Conservation (phyloP, 2,797 vertebrate species). For the Anableps anableps region DNA sequence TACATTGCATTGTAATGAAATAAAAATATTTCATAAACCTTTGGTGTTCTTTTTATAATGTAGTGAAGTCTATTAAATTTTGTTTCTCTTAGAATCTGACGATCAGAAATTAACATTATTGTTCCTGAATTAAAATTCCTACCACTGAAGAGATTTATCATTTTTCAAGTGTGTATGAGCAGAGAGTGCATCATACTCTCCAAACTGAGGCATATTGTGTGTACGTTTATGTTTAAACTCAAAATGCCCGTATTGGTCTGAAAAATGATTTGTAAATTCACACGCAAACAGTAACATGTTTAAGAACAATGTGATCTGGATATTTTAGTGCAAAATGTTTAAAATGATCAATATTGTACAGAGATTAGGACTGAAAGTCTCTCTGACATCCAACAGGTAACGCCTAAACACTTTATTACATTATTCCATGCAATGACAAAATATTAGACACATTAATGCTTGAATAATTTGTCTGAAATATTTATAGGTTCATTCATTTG, state of each 20-base stretch:
- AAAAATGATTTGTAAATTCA: not conserved
- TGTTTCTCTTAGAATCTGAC: not conserved
- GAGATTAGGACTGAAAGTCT: not conserved
- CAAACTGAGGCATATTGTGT: not conserved
- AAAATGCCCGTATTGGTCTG: not conserved
- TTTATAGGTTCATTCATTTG: not conserved
- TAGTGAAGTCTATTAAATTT: not conserved
- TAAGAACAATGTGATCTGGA: not conserved
- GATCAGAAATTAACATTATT: not conserved
- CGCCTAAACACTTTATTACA: not conserved
- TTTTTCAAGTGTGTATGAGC: not conserved
- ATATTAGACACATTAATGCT: not conserved
- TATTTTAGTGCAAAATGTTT: not conserved
- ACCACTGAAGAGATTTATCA: not conserved
- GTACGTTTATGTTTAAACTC: not conserved
- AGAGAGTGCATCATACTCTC: not conserved
- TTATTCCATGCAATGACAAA: not conserved
- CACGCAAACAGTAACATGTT: not conserved
- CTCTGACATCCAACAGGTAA: too few species aligned
- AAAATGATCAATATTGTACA: too few species aligned
- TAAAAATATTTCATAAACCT: not conserved
- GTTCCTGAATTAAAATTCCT: not conserved
- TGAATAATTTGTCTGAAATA: not conserved
- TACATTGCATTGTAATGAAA: not conserved
- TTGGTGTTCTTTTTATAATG: not conserved